Conservation (phyloP, 2,888 invertebrate genomes). For the Caenorhabditis sp. region DNA sequence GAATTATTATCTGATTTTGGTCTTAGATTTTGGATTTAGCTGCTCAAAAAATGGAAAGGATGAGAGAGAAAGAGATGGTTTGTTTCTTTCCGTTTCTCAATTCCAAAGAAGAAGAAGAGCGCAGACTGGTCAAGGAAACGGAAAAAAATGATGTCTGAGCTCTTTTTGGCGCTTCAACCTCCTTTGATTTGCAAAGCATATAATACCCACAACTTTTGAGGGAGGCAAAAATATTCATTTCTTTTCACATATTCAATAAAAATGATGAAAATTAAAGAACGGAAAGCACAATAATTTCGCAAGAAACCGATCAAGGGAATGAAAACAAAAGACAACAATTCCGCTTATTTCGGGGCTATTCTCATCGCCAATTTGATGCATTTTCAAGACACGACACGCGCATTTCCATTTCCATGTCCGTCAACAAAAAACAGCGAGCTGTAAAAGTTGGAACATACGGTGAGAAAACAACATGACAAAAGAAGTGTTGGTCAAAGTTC, state of each 20-base stretch:
- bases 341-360: constrained; percentile 7
- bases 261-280: neutral
- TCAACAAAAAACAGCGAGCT: constrained; percentile 49
- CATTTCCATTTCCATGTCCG: neutral
- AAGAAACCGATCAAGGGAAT: constrained; percentile 8
- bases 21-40: neutral
- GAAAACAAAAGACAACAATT: constrained; percentile 21
- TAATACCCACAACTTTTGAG: neutral
- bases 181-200: constrained; percentile 20
- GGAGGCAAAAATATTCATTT: neutral
- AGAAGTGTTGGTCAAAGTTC: constrained; percentile 14
- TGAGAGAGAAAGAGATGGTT: constrained; percentile 1
- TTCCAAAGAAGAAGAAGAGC: constrained; percentile 9
- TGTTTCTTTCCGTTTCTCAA: constrained; percentile 24
- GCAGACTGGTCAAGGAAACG: constrained; percentile 45
- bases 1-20: constrained; percentile 49
- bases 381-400: constrained; percentile 22
- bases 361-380: constrained; percentile 29
- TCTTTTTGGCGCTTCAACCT: constrained; percentile 11
- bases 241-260: neutral
- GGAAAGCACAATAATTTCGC: constrained; percentile 29
- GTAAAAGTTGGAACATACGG: constrained; percentile 34
- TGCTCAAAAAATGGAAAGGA: constrained; percentile 15
- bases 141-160: constrained; percentile 35
- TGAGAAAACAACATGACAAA: neutral